A percentile compares a stretch with the other conserved stretches of the same genome.
These are phyloP conservation scores for Amblyraja radiata DNA, from an alignment of 2,797 vertebrate species.

Conservation along the genomic window DNA sequence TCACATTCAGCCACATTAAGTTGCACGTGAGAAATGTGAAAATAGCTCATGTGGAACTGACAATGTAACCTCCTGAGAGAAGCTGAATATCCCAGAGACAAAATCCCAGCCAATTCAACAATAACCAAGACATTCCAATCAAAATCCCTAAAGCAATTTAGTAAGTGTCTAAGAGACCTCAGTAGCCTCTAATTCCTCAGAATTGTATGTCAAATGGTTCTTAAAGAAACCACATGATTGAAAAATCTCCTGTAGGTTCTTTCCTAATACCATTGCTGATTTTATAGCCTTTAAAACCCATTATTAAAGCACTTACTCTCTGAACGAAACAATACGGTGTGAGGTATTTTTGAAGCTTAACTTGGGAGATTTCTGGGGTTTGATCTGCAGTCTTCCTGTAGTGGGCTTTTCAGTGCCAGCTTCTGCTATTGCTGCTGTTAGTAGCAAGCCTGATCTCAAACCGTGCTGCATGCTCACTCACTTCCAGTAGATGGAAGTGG, in stretches of 20 bases:
- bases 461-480: not conserved
- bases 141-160: not conserved
- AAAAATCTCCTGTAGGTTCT: not conserved
- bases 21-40: not conserved
- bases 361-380: not conserved
- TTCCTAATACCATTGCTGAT: not conserved
- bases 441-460: not conserved
- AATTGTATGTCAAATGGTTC: not conserved
- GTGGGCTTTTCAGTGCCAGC: not conserved
- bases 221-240: constrained; percentile 13
- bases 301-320: not conserved
- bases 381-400: not conserved
- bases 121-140: not conserved
- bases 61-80: not conserved
- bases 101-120: not conserved
- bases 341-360: constrained; percentile 21
- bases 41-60: not conserved
- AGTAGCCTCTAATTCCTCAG: not conserved
- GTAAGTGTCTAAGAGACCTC: constrained; percentile 4
- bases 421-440: not conserved
- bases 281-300: not conserved
- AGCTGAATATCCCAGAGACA: not conserved
- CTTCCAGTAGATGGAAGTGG: not conserved
- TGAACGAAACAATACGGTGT: not conserved
- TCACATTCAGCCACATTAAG: not conserved